Evolutionary conservation across 2,797 vertebrate genomes (phyloP).

Genomic region (Orestias chungarensis): DNA sequence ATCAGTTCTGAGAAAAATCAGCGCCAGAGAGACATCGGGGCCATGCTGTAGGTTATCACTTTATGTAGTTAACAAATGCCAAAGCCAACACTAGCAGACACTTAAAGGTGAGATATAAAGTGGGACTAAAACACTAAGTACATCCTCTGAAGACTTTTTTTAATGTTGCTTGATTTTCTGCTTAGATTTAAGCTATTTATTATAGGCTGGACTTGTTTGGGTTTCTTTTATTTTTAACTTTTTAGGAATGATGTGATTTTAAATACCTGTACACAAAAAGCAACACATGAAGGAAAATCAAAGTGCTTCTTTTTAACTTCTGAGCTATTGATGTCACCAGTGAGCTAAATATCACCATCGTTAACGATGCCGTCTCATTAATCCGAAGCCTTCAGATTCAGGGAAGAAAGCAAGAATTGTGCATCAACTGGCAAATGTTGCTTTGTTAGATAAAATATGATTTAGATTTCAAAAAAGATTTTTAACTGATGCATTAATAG

Average conservation of each 20-base stretch:
- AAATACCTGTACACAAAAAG: background rate
- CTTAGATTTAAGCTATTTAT: slow-evolving; percentile 17
- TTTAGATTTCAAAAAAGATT: no score
- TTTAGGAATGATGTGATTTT: background rate
- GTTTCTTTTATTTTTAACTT: slow-evolving; percentile 15
- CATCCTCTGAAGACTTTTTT: slow-evolving; percentile 1
- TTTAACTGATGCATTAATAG: no score
- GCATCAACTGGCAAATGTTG: no score
- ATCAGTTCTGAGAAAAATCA: background rate
- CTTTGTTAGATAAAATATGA: background rate
- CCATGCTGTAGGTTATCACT: slow-evolving; percentile 13
- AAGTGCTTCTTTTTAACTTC: background rate
- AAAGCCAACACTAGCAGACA: slow-evolving; percentile 15
- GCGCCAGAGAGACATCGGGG: background rate
- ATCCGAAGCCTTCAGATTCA: background rate
- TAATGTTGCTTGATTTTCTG: slow-evolving; percentile 13
- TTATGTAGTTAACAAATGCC: slow-evolving; percentile 29
- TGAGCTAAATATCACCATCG: background rate
- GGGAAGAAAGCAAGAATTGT: no score
- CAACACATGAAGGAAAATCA: background rate
- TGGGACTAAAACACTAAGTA: slow-evolving; percentile 17
- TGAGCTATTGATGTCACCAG: background rate
- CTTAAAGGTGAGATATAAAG: slow-evolving; percentile 5
- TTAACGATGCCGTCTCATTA: background rate
- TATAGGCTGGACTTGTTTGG: no score